Percentiles rank a stretch among this genome's conserved stretches.
Conservation (phyloP, 2,888 invertebrate genomes). For the Pterostichus madidus region DNA sequence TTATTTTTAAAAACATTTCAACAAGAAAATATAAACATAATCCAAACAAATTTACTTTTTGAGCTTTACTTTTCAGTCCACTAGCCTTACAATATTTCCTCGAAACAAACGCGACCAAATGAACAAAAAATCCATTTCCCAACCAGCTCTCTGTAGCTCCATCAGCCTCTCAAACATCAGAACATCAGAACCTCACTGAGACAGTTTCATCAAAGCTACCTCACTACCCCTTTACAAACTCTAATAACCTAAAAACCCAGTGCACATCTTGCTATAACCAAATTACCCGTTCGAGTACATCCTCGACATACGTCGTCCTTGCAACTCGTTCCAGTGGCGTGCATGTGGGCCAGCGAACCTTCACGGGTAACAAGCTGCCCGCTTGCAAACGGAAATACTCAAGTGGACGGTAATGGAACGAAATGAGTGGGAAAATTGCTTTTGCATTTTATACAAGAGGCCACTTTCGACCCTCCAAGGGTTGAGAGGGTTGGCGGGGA, state of each 20-base stretch:
- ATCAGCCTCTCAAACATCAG: neutral
- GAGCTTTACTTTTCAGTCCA: neutral
- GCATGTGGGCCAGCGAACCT: slow-evolving; percentile 14
- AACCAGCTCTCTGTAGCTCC: no score
- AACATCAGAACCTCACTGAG: neutral
- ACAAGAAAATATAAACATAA: slow-evolving; percentile 4
- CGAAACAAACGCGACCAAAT: no score
- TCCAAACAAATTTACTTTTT: neutral
- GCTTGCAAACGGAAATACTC: slow-evolving; percentile 11
- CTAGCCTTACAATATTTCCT: slow-evolving; percentile 3
- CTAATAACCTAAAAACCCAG: slow-evolving; percentile 53
- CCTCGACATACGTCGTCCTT: slow-evolving; percentile 39
- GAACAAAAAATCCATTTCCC: neutral
- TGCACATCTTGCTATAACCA: slow-evolving; percentile 25
- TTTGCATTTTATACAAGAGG: slow-evolving; percentile 63
- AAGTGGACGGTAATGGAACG: slow-evolving; percentile 62
- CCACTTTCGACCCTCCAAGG: slow-evolving; percentile 54
- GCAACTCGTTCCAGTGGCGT: slow-evolving; percentile 17
- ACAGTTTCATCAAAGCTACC: slow-evolving; percentile 31
- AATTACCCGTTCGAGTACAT: slow-evolving; percentile 34
- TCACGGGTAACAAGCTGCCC: slow-evolving; percentile 11
- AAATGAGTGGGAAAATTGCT: slow-evolving; percentile 64
- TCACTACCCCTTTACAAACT: neutral
- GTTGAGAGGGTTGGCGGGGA: neutral
- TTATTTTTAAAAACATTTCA: no score